A percentile compares a stretch with the other conserved stretches of the same genome.
phyloP scores from a whole-genome alignment of 2,113 vertebrate species.

The Corythornis vintsioides region DNA sequence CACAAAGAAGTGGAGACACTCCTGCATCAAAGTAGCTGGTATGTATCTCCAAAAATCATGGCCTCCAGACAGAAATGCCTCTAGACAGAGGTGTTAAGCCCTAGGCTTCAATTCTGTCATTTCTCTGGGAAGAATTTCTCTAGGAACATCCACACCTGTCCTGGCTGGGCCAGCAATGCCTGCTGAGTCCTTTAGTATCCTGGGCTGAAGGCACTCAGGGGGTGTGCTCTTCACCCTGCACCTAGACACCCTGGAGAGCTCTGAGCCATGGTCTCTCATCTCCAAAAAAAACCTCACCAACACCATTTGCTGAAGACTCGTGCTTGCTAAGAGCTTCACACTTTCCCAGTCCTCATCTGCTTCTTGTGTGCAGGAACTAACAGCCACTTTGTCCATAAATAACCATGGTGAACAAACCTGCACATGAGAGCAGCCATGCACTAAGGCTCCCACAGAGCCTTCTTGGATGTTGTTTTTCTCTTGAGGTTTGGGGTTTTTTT shows the following conservation, averaged over 20 bases:
- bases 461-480: background rate
- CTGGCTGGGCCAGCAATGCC: background rate
- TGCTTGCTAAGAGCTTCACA: background rate
- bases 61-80: background rate
- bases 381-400: background rate
- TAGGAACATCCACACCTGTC: background rate
- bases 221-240: background rate
- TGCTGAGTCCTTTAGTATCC: background rate
- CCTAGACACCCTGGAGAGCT: background rate
- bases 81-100: background rate
- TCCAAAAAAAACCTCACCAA: background rate
- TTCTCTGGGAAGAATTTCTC: background rate
- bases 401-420: background rate
- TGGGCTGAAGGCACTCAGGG: background rate
- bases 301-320: background rate
- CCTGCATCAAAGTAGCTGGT: background rate
- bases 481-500: background rate
- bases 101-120: background rate
- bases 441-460: background rate
- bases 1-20: background rate
- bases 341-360: background rate
- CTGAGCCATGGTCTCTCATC: background rate
- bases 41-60: background rate
- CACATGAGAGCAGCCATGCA: background rate
- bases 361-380: background rate